Conservation (phyloP, 2,888 invertebrate genomes). For the Lucinisca nassula region DNA sequence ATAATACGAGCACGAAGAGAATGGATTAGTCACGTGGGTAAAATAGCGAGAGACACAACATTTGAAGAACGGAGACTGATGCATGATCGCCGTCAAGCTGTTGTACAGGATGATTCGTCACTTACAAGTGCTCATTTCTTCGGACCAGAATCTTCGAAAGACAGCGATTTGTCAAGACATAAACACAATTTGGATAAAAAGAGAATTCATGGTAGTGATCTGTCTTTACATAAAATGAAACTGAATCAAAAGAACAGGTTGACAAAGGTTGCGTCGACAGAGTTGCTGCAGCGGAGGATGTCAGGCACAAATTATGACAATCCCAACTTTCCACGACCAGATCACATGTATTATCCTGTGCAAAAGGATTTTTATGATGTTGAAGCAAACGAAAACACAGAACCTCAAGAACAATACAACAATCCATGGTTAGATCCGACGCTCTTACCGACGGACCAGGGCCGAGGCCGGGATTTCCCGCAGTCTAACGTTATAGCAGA, state of each 20-base stretch:
- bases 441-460: not conserved
- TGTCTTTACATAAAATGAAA: not conserved
- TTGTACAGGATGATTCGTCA: conserved; percentile 1
- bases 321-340: conserved; percentile 58
- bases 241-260: not conserved
- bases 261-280: not conserved
- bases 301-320: conserved; percentile 33
- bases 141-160: conserved; percentile 45
- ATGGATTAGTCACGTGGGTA: conserved; percentile 64
- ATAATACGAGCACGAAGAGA: conserved; percentile 55
- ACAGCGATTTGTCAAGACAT: conserved; percentile 2
- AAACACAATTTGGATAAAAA: not conserved
- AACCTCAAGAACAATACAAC: not conserved
- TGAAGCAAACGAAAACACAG: not conserved
- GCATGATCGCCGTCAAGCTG: not conserved
- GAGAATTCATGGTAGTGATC: not conserved
- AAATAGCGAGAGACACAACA: conserved; percentile 54
- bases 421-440: conserved; percentile 26
- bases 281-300: not conserved
- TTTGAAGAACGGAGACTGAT: conserved; percentile 17
- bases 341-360: conserved; percentile 58
- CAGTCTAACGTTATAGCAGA: conserved; percentile 20
- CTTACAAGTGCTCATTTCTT: conserved; percentile 48
- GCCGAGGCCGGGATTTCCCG: not conserved
- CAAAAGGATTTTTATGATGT: conserved; percentile 9